These are phyloP conservation scores for Arctia plantaginis DNA, from an alignment of 2,888 invertebrate genomes.

Conservation along the genomic window DNA sequence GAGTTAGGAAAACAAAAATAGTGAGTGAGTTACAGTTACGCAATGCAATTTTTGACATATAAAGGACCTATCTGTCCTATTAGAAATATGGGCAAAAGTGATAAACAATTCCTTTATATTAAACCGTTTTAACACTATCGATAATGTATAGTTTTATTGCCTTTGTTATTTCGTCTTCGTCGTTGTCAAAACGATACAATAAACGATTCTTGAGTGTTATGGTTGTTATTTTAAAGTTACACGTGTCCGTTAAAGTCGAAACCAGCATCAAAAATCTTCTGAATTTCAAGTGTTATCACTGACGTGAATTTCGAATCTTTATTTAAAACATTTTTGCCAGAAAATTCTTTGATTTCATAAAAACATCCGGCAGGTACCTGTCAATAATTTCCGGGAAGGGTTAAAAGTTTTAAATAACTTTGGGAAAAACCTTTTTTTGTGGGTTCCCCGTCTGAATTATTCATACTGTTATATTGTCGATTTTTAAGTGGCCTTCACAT, in stretches of 20 bases:
- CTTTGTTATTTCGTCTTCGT: background rate
- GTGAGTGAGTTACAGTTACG: no score
- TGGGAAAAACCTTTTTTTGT: constrained; percentile 21
- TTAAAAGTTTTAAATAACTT: constrained; percentile 29
- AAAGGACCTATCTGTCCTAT: background rate
- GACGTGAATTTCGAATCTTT: background rate
- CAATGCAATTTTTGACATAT: no score
- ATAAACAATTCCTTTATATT: background rate
- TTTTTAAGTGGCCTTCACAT: constrained; percentile 25
- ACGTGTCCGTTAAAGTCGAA: background rate
- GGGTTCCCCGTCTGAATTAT: constrained; percentile 41
- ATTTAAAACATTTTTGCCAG: background rate
- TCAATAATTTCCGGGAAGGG: constrained; percentile 23
- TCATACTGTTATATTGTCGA: constrained; percentile 37
- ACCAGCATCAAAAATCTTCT: background rate
- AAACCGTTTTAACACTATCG: background rate
- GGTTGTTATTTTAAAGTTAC: background rate
- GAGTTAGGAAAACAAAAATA: no score
- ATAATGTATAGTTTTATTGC: background rate
- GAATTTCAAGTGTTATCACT: background rate
- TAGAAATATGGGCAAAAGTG: background rate
- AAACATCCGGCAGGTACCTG: constrained; percentile 21
- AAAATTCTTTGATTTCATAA: constrained; percentile 10
- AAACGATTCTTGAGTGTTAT: constrained; percentile 6
- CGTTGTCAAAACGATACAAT: background rate